Evolutionary conservation across 2,888 invertebrate species (phyloP).

Genomic region (Euphydryas editha): DNA sequence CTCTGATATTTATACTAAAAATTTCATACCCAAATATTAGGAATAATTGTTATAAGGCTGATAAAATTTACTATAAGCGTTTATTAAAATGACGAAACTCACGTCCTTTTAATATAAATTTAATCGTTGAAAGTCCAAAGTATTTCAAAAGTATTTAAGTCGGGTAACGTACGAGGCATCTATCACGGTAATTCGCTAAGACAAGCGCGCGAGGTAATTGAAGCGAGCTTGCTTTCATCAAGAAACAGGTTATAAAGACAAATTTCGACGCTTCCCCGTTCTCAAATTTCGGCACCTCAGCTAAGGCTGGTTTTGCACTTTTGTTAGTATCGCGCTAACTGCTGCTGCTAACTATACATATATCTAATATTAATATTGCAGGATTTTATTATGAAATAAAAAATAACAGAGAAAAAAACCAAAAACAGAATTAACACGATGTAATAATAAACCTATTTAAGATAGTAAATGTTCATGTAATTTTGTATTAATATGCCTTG

Average conservation of each 20-base stretch:
- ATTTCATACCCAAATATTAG: too few relatives aligned
- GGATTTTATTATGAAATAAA: too few relatives aligned
- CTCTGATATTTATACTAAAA: too few relatives aligned
- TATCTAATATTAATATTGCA: too few relatives aligned
- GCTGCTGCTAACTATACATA: too few relatives aligned
- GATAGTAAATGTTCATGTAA: too few relatives aligned
- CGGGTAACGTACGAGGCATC: slow-evolving; percentile 18
- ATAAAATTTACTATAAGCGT: not conserved
- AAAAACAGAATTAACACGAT: too few relatives aligned
- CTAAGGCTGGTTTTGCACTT: slow-evolving; percentile 39
- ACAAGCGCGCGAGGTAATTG: slow-evolving; percentile 26
- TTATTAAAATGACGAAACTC: not conserved
- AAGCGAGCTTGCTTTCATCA: slow-evolving; percentile 26
- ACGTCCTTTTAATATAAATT: not conserved
- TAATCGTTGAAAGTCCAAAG: slow-evolving; percentile 7
- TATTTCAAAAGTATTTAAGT: slow-evolving; percentile 21
- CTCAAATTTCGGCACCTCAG: slow-evolving; percentile 43
- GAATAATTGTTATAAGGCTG: too few relatives aligned
- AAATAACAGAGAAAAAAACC: too few relatives aligned
- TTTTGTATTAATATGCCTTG: too few relatives aligned
- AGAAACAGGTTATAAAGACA: slow-evolving; percentile 15
- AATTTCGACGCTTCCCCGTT: slow-evolving; percentile 31
- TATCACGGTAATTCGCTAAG: slow-evolving; percentile 29
- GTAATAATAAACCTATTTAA: too few relatives aligned
- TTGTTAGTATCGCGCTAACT: not conserved